A percentile compares a stretch with the other conserved stretches of the same genome.
Conservation (phyloP, 2,888 invertebrate genomes). For the Drosophila barbarae region DNA sequence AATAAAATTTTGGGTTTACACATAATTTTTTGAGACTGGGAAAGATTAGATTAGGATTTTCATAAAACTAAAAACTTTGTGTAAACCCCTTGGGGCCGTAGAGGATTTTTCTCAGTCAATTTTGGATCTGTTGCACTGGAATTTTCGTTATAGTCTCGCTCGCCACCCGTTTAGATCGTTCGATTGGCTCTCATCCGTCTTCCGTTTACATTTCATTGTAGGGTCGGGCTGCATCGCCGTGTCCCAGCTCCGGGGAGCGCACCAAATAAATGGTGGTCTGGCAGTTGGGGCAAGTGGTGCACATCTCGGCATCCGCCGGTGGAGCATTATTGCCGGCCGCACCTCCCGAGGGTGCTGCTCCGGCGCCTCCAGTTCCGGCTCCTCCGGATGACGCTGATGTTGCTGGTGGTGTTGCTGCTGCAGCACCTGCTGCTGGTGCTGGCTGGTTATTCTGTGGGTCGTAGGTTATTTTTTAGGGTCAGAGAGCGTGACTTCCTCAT, state of each 20-base stretch:
- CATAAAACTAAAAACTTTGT: background rate
- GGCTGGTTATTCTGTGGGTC: constrained; percentile 41
- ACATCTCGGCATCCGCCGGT: constrained; percentile 70
- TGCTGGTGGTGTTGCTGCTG: background rate
- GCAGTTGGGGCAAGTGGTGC: constrained; percentile 78
- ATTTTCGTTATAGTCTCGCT: constrained; percentile 26
- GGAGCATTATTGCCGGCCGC: constrained; percentile 5
- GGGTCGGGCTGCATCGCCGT: constrained; percentile 58
- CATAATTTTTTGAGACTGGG: background rate
- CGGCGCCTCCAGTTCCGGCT: constrained; percentile 6
- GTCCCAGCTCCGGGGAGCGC: constrained; percentile 60
- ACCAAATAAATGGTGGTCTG: constrained; percentile 77
- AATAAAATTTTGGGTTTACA: background rate
- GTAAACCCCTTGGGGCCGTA: background rate
- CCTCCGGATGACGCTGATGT: background rate
- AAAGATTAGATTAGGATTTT: no score
- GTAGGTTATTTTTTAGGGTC: background rate
- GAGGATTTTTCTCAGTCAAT: background rate
- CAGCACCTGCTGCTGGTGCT: background rate
- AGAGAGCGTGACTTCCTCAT: background rate
- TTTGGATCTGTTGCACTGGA: background rate
- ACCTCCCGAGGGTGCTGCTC: background rate
- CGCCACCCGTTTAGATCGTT: background rate
- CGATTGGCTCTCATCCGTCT: background rate
- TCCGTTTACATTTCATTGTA: constrained; percentile 34